Percentiles rank a stretch among this genome's conserved stretches.
These are phyloP conservation scores for Ennomos fuscantarius DNA, from an alignment of 2,888 invertebrate genomes.

Conservation along the genomic window DNA sequence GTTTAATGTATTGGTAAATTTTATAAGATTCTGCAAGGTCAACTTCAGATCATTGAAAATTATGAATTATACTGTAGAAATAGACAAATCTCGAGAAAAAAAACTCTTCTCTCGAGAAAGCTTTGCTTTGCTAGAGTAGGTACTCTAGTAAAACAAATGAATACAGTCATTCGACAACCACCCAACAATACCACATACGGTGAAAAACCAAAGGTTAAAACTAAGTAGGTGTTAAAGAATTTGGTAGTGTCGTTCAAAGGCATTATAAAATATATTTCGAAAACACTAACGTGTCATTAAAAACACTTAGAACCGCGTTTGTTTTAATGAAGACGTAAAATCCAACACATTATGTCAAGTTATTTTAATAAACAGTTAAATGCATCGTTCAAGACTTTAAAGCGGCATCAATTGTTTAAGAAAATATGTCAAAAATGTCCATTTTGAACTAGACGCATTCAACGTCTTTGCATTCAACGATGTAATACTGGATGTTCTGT, in stretches of 20 bases:
- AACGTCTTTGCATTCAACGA: too few species aligned
- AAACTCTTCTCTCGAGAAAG: too few species aligned
- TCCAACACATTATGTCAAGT: slow-evolving; percentile 11
- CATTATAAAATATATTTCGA: slow-evolving; percentile 8
- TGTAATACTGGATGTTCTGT: too few species aligned
- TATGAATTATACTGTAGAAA: too few species aligned
- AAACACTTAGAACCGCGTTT: slow-evolving; percentile 15
- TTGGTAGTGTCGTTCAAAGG: slow-evolving; percentile 1
- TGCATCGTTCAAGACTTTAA: slow-evolving; percentile 1
- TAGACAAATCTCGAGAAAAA: too few species aligned
- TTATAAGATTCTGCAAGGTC: too few species aligned
- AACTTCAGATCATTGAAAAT: too few species aligned
- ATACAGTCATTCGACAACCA: too few species aligned
- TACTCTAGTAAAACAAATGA: too few species aligned
- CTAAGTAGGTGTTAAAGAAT: background rate
- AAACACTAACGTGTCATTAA: slow-evolving; percentile 14
- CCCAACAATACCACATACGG: background rate
- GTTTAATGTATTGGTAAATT: too few species aligned
- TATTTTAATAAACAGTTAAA: slow-evolving; percentile 27
- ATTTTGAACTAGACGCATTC: background rate
- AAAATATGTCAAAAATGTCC: slow-evolving; percentile 2
- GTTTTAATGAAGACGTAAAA: slow-evolving; percentile 31
- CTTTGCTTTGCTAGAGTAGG: too few species aligned
- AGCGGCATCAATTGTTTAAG: slow-evolving; percentile 1
- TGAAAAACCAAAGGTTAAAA: background rate